Base-by-base conservation (phyloP, 2,113 vertebrate species). In the Irena cyanogastra region DNA sequence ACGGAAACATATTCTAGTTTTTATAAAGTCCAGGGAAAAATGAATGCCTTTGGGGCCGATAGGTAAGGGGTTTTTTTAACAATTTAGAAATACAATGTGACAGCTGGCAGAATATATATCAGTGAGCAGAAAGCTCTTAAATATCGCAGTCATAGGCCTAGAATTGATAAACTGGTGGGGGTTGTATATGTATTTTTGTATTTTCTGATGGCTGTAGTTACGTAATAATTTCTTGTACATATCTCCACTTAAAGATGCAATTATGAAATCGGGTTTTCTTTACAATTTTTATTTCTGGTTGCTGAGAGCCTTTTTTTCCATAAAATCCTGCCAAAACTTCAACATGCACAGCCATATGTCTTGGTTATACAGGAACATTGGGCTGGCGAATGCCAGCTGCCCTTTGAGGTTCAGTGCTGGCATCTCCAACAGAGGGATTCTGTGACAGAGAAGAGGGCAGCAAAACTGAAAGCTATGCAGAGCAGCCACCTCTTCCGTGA, bases 41-140 rank as follows among this genome's bases (percentile, higher is more conserved):
- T 57, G 39, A 96, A 94, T 96, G 88, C 66, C 85, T 92, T 88
- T 82, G 93, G 93, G 89, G 89, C 54, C 1, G 18, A 64, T 65
- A 95, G 91, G 87, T 91, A 96, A 91, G 83, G 39, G 0, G 1
- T 3, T 24, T 23, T 97, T 97, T 93, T 63, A 89, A 79, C 83
- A 68, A 42, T 97, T 95, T 96, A 94, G 91, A 95, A 96, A 95
- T 94, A 88, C 93, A 96, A 53, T 93, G 72, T 97, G 97, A 97
- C 97, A 97, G 93, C 95, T 94, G 77, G 84, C 53, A 96, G 80
- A 97, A 92, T 93, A 87, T 79, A 83, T 94, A 93, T 97, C 91
- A 96, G 94, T 52, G 87, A 92, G 74, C 91, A 79, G 61, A 93
- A 97, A 49, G 39, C 81, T 92, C 68, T 85, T 79, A 94, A 93